Conservation (phyloP, 2,113 vertebrate genomes). For the Machaerirhynchus nigripectus region DNA sequence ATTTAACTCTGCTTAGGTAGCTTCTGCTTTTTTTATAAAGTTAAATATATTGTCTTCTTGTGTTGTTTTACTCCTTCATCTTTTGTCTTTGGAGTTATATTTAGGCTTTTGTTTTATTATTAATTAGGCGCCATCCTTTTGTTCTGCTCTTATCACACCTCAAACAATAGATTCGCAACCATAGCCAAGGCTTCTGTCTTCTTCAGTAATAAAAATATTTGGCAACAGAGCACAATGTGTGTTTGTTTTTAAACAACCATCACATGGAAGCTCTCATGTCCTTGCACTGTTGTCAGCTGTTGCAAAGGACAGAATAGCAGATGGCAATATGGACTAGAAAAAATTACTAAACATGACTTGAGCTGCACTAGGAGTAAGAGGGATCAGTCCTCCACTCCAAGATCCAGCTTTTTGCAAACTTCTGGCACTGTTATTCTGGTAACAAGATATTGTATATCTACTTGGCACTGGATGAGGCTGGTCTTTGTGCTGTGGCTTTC, state of each 20-base stretch:
- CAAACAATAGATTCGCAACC: not conserved
- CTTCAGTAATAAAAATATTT: constrained; percentile 22
- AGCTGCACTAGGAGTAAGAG: not conserved
- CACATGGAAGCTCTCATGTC: not conserved
- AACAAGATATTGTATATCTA: too few relatives aligned
- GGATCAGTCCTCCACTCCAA: not conserved
- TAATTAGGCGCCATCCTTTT: not conserved
- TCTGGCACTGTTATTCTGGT: not conserved
- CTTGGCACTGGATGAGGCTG: not conserved
- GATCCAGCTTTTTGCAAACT: not conserved
- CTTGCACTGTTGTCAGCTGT: constrained; percentile 13
- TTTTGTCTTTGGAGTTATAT: not conserved
- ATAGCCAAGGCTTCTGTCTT: not conserved
- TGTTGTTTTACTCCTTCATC: not conserved
- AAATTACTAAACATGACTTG: not conserved
- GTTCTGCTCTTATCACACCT: not conserved
- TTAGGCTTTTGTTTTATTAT: constrained; percentile 23
- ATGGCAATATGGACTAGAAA: constrained; percentile 28
- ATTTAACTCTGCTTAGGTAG: not conserved
- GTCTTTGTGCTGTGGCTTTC: not conserved
- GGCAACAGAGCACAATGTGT: not conserved
- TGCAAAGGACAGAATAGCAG: constrained; percentile 27
- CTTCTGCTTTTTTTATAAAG: not conserved
- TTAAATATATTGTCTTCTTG: not conserved
- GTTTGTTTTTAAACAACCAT: constrained; percentile 34